Evolutionary conservation across 2,797 vertebrate species (phyloP).

Genomic region (Leptatherina wallacei): DNA sequence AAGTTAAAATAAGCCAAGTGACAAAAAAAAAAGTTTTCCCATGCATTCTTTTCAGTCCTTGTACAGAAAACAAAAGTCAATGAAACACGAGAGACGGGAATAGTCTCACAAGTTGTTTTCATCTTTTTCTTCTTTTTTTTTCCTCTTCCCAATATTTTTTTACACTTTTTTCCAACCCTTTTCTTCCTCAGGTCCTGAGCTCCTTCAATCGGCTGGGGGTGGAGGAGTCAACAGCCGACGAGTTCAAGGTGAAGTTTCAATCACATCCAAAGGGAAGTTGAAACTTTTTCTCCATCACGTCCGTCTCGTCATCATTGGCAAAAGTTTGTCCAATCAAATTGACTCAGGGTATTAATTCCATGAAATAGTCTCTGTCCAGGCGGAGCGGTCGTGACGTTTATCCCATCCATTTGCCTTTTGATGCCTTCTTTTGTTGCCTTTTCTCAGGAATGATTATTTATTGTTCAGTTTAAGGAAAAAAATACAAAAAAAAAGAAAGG

Average conservation of each 20-base stretch:
- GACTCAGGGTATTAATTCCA: neutral
- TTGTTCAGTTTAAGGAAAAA: neutral
- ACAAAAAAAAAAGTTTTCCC: slow-evolving; percentile 61
- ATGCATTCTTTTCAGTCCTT: slow-evolving; percentile 70
- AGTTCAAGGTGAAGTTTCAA: neutral
- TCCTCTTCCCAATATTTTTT: slow-evolving; percentile 3
- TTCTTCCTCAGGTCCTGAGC: slow-evolving; percentile 37
- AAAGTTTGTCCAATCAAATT: slow-evolving; percentile 22
- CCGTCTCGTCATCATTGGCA: neutral
- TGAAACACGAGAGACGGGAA: slow-evolving; percentile 55
- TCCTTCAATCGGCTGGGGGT: slow-evolving; percentile 31
- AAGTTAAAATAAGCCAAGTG: slow-evolving; percentile 57
- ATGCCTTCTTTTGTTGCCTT: neutral
- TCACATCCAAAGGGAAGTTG: slow-evolving; percentile 12
- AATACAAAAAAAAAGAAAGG: slow-evolving; percentile 7
- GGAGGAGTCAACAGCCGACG: slow-evolving; percentile 12
- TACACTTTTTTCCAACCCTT: neutral
- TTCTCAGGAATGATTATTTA: slow-evolving; percentile 12
- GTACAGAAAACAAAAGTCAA: slow-evolving; percentile 58
- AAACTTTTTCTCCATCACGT: neutral
- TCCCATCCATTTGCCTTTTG: neutral
- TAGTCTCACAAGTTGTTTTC: slow-evolving; percentile 46
- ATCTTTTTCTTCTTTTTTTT: slow-evolving; percentile 27
- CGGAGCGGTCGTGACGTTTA: neutral
- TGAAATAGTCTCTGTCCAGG: neutral